Evolutionary conservation across 2,797 vertebrate species (phyloP), one percentile per base, ranked within the genome.

Genomic region (Hephaestus fuliginosus): DNA sequence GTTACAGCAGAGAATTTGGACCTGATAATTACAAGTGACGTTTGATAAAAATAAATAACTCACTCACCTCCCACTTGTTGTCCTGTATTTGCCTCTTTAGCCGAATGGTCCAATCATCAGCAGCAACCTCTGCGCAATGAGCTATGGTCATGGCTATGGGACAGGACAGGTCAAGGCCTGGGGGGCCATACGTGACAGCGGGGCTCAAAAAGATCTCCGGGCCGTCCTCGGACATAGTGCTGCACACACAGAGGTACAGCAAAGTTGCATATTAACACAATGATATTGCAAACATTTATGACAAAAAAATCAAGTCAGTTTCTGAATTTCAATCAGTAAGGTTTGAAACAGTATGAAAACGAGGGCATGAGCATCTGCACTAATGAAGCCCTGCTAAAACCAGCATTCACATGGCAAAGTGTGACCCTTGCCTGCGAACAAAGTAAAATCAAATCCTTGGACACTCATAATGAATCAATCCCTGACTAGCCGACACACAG

Each of bases 51-150:
- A 39, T 33, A 33, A 33, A 33, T 33, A 33, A 33, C 3, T 7
- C 0, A 49, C 97, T 95, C 76, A 97, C 97, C 97, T 99, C 97
- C 97, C 97, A 99, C 81, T 96, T 97, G 58, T 96, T 96, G 86
- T 97, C 96, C 81, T 92, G 95, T 0, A 84, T 95, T 86, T 96
- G 96, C 81, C 95, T 96, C 70, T 97, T 97, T 61, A 98, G 90
- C 66, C 95, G 96, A 75, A 98, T 93, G 75, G 89, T 97, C 97
- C 97, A 98, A 81, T 97, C 96, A 74, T 97, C 95, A 0, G 94
- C 83, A 18, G 94, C 95, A 1, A 94, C 96, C 18, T 97, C 95
- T 0, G 96, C 97, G 30, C 97, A 98, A 85, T 98, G 97, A 0
- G 97, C 96, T 20, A 98, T 95, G 17, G 96, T 98, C 96, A 99